Evolutionary conservation across 2,113 vertebrate species (phyloP).

Genomic region (Misgurnus mizolepis): DNA sequence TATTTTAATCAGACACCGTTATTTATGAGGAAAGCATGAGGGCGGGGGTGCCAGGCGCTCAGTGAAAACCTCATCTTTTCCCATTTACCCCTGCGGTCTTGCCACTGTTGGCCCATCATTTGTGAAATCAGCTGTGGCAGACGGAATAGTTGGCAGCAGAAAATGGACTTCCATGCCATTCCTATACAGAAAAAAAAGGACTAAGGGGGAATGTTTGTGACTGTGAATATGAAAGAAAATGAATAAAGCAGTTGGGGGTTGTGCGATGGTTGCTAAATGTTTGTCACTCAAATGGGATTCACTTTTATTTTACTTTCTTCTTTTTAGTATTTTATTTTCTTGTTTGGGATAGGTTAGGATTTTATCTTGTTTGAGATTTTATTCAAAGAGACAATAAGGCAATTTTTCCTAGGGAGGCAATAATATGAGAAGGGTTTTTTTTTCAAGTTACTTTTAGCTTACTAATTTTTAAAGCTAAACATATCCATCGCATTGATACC

Average conservation of each 20-base stretch:
- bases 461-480: no score
- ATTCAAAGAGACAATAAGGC: not conserved
- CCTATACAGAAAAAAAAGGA: not conserved
- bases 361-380: constrained; percentile 60
- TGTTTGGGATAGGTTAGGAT: constrained; percentile 55
- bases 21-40: constrained; percentile 64
- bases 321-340: constrained; percentile 40
- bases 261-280: constrained; percentile 65
- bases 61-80: constrained; percentile 68
- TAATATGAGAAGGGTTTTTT: no score
- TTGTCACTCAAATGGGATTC: constrained; percentile 70
- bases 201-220: not conserved
- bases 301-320: constrained; percentile 44
- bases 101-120: constrained; percentile 67
- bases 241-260: constrained; percentile 38
- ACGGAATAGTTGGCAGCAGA: constrained; percentile 61
- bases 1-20: constrained; percentile 74
- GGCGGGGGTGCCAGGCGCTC: constrained; percentile 37
- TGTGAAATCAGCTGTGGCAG: constrained; percentile 78
- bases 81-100: constrained; percentile 64
- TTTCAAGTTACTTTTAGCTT: no score
- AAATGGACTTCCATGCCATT: constrained; percentile 64
- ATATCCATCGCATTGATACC: not conserved
- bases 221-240: constrained; percentile 28
- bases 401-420: no score